Evolutionary conservation across 1,140 invertebrate species (phyloP).

Genomic region (Mactra quadrangularis): DNA sequence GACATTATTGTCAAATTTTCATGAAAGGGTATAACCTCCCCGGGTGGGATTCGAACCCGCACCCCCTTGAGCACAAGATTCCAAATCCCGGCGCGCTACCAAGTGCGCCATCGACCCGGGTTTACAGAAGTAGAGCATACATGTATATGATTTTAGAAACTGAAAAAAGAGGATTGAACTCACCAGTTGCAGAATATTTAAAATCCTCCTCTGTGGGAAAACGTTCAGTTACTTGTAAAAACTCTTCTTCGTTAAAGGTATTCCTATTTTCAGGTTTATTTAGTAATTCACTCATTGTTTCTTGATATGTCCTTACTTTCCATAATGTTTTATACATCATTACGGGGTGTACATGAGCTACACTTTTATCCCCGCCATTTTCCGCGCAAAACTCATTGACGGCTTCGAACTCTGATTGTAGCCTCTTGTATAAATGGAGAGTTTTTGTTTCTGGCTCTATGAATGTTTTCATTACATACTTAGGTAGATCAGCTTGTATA

Average conservation of each 20-base stretch:
- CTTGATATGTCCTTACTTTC: background rate
- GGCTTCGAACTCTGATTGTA: background rate
- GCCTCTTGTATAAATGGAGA: background rate
- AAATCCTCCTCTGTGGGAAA: slow-evolving; percentile 7
- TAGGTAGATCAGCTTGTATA: background rate
- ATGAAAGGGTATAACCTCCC: too few species aligned
- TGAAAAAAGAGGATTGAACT: background rate
- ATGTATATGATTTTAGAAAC: background rate
- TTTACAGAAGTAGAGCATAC: background rate
- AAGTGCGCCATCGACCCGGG: too few species aligned
- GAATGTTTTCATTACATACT: background rate
- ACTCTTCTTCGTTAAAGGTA: background rate
- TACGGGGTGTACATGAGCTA: background rate
- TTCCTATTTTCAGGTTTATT: background rate
- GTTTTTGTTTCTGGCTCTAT: background rate
- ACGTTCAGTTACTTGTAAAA: background rate
- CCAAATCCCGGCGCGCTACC: too few species aligned
- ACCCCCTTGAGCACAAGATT: too few species aligned
- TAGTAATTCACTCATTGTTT: background rate
- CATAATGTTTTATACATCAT: background rate
- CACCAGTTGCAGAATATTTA: background rate
- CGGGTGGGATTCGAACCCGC: too few species aligned
- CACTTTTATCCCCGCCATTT: background rate
- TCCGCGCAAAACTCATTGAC: background rate
- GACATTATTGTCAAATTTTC: too few species aligned